Percentiles rank a stretch among this genome's conserved stretches.
These are phyloP conservation scores for Stigmatopora nigra DNA, from an alignment of 2,113 vertebrate species.

Conservation along the genomic window DNA sequence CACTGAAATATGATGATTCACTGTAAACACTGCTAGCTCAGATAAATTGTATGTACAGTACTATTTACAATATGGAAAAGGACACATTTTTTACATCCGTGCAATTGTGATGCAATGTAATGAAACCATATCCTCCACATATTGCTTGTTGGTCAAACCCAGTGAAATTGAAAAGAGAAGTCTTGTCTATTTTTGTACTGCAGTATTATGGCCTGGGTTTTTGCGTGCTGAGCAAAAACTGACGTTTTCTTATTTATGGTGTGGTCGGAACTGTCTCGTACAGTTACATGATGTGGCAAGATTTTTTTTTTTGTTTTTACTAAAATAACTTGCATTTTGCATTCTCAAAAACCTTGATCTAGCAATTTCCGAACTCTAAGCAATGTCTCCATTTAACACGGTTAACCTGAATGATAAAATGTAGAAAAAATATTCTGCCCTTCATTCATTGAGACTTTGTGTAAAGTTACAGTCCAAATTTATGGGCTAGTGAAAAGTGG, in stretches of 20 bases:
- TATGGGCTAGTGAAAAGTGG: slow-evolving; percentile 30
- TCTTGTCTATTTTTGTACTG: background rate
- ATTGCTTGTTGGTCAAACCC: background rate
- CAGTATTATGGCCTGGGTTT: background rate
- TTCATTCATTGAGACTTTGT: background rate
- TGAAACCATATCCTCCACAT: background rate
- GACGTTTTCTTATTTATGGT: background rate
- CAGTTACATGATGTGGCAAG: background rate
- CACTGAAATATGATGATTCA: too few relatives aligned
- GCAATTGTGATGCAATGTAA: background rate
- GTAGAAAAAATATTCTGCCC: background rate
- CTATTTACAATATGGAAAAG: background rate
- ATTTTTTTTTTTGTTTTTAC: slow-evolving; percentile 4
- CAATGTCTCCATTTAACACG: slow-evolving; percentile 13
- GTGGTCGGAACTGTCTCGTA: slow-evolving; percentile 3
- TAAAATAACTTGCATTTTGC: slow-evolving; percentile 19
- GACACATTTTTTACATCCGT: background rate
- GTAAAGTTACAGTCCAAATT: slow-evolving; percentile 23
- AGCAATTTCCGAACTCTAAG: slow-evolving; percentile 5
- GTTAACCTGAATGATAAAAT: slow-evolving; percentile 15
- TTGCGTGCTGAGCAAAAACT: slow-evolving; percentile 5
- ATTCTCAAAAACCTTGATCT: background rate
- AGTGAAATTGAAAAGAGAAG: background rate
- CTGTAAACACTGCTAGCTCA: too few relatives aligned
- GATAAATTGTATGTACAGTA: too few relatives aligned